A percentile compares a stretch with the other conserved stretches of the same genome.
Conservation (phyloP, 2,888 invertebrate species). For the Adelphocoris suturalis region DNA sequence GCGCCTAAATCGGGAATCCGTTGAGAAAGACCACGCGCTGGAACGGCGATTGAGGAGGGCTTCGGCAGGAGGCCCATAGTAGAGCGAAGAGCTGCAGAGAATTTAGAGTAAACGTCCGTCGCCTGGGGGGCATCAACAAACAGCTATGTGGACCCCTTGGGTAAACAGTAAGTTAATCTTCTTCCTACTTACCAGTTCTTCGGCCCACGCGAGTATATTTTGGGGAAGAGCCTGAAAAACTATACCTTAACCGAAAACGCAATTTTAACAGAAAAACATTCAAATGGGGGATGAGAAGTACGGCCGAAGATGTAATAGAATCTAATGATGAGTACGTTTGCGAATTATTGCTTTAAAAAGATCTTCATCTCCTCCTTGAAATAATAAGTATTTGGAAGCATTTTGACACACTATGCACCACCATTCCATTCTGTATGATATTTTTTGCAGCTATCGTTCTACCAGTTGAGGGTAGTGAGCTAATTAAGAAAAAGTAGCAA, state of each 20-base stretch:
- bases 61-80: background rate
- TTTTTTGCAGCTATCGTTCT: no score
- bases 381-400: no score
- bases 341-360: no score
- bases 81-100: background rate
- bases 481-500: no score
- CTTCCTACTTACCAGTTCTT: background rate
- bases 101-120: constrained; percentile 11
- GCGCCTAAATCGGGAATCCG: background rate
- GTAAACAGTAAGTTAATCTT: constrained; percentile 39
- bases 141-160: background rate
- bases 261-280: background rate
- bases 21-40: constrained; percentile 21
- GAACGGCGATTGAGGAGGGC: background rate
- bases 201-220: constrained; percentile 1
- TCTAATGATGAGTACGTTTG: no score
- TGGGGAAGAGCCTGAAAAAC: background rate
- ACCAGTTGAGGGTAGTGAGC: no score
- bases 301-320: background rate
- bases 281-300: background rate
- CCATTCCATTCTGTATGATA: no score
- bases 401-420: no score
- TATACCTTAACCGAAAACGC: background rate
- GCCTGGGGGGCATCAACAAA: constrained; percentile 28
- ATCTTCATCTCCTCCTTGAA: no score